Percentiles rank a stretch among this genome's conserved stretches.
Evolutionary conservation across 2,888 invertebrate genomes (phyloP).

Genomic region (Xiphydria camelus): DNA sequence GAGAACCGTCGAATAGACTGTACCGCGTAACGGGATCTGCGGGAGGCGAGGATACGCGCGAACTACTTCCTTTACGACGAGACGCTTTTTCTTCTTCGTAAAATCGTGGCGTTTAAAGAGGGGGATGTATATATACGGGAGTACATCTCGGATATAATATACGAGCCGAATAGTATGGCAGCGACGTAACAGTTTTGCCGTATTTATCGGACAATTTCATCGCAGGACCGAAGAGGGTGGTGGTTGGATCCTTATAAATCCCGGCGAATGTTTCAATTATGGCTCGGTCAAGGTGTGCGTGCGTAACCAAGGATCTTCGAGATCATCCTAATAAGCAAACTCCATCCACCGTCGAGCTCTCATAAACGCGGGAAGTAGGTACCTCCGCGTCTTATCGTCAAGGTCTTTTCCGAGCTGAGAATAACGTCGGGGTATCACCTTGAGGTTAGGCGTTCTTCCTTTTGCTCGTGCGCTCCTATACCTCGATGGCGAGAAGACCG

Average conservation of each 20-base stretch:
- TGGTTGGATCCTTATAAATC: slow-evolving; percentile 11
- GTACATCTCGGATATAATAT: background rate
- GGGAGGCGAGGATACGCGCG: no score
- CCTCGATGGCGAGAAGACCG: no score
- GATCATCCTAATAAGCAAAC: slow-evolving; percentile 12
- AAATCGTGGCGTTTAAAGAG: background rate
- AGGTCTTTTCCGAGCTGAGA: no score
- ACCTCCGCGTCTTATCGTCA: no score
- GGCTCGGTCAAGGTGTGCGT: slow-evolving; percentile 14
- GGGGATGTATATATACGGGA: background rate
- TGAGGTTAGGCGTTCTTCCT: no score
- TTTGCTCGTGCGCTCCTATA: no score
- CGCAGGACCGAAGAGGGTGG: slow-evolving; percentile 2
- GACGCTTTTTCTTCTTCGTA: slow-evolving; percentile 27
- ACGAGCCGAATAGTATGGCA: background rate
- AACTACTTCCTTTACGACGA: slow-evolving; percentile 22
- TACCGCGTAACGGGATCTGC: no score
- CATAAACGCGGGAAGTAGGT: slow-evolving; percentile 11
- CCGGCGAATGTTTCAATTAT: slow-evolving; percentile 18
- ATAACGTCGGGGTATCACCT: no score
- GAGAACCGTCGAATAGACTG: no score
- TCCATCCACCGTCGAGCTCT: slow-evolving; percentile 3
- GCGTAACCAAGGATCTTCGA: no score
- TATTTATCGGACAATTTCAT: slow-evolving; percentile 28
- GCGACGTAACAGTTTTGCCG: slow-evolving; percentile 7